Conservation (phyloP, 2,113 vertebrate species). For the Coracopsis vasa region DNA sequence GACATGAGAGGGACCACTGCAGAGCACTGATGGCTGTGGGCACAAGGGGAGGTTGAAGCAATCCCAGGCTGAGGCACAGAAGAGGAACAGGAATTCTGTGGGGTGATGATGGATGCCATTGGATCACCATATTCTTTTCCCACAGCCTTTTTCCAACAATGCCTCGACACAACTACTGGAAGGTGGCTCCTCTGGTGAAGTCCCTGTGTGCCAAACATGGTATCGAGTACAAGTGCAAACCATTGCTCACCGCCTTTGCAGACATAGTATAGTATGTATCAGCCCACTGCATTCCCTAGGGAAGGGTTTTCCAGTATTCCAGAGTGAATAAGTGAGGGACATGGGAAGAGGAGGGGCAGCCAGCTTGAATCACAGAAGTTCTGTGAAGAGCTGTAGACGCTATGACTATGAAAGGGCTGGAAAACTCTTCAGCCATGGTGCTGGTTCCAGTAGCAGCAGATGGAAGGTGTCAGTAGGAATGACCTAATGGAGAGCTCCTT, state of each 20-base stretch:
- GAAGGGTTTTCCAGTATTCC: not conserved
- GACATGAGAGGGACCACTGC: rapidly evolving
- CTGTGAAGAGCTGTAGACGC: not conserved
- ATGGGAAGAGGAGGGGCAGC: not conserved
- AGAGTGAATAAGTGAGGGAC: rapidly evolving
- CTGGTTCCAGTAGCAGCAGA: not conserved
- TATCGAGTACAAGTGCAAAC: constrained; percentile 74
- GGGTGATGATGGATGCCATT: rapidly evolving
- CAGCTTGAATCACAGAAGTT: not conserved
- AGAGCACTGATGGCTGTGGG: not conserved
- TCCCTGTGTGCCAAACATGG: constrained; percentile 78
- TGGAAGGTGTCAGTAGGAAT: not conserved
- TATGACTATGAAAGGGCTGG: not conserved
- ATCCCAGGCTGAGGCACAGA: not conserved
- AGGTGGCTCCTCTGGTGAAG: constrained; percentile 79
- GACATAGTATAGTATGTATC: constrained; percentile 78
- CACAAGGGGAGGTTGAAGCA: not conserved
- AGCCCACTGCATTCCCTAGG: rapidly evolving
- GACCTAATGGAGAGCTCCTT: not conserved
- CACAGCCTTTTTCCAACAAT: constrained; percentile 79
- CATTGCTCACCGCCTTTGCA: constrained; percentile 68
- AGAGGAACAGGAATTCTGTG: not conserved
- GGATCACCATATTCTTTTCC: not conserved
- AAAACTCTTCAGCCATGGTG: rapidly evolving
- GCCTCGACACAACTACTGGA: constrained; percentile 79